Percentiles rank a stretch among this genome's conserved stretches.
Conservation (phyloP, 2,888 invertebrate species). For the Buathra laborator region DNA sequence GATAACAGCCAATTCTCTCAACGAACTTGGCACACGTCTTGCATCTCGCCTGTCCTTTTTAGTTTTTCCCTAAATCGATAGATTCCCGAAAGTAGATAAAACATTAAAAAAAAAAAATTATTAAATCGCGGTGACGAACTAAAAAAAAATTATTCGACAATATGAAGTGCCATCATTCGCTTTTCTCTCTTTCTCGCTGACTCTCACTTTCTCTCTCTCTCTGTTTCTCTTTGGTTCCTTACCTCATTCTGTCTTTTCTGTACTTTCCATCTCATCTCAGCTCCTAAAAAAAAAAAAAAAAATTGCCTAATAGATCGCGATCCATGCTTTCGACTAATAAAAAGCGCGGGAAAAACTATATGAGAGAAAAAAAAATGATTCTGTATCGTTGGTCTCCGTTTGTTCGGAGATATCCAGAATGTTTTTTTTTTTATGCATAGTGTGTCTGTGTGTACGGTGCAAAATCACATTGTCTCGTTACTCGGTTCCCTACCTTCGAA, state of each 20-base stretch:
- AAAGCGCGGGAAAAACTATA: constrained; percentile 40
- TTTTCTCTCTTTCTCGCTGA: constrained; percentile 70
- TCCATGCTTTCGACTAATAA: constrained; percentile 48
- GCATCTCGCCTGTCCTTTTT: constrained; percentile 72
- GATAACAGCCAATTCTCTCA: constrained; percentile 66
- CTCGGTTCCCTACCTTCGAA: constrained; percentile 18
- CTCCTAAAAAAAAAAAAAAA: constrained; percentile 30
- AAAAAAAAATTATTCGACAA: constrained; percentile 28
- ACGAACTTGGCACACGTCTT: constrained; percentile 67
- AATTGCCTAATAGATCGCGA: constrained; percentile 22
- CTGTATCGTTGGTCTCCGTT: constrained; percentile 28
- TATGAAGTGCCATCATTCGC: constrained; percentile 63
- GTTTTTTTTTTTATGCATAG: constrained; percentile 24
- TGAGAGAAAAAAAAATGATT: constrained; percentile 45
- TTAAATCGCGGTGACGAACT: constrained; percentile 14
- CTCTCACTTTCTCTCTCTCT: constrained; percentile 66
- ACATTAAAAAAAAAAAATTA: too few species aligned
- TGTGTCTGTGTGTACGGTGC: constrained; percentile 81
- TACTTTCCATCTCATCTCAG: constrained; percentile 19
- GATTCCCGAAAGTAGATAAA: constrained; percentile 22
- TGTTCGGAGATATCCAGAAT: constrained; percentile 21
- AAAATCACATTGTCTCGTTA: constrained; percentile 76
- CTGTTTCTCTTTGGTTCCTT: constrained; percentile 37
- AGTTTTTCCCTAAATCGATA: constrained; percentile 60
- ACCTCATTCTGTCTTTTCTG: constrained; percentile 21